Conservation (phyloP, 2,888 invertebrate species). For the Opisthograptis luteolata region DNA sequence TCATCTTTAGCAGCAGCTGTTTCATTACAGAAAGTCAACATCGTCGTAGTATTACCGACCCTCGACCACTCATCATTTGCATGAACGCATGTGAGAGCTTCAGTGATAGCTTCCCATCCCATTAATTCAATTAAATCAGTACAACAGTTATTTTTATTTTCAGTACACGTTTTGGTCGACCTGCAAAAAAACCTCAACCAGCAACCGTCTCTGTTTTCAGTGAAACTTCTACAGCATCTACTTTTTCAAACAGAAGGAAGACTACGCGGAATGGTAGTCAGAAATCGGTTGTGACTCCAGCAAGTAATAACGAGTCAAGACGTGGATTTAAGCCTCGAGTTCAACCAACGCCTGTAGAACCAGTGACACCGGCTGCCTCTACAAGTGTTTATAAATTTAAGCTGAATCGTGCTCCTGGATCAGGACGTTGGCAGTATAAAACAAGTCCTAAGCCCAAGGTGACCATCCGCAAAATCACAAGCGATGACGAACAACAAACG, state of each 20-base stretch:
- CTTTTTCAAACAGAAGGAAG: conserved; percentile 82
- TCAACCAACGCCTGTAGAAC: conserved; percentile 83
- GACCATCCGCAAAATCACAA: conserved; percentile 88
- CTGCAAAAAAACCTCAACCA: conserved; percentile 83
- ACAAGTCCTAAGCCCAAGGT: conserved; percentile 94
- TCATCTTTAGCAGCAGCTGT: conserved; percentile 27
- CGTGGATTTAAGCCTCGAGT: conserved; percentile 89
- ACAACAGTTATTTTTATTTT: conserved; percentile 60
- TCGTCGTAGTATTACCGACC: conserved; percentile 34
- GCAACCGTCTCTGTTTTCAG: conserved; percentile 88
- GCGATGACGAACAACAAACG: conserved; percentile 80
- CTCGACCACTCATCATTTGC: conserved; percentile 27
- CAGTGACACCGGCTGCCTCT: conserved; percentile 74
- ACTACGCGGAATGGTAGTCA: conserved; percentile 71
- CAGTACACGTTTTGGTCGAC: conserved; percentile 77
- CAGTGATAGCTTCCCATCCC: conserved; percentile 17
- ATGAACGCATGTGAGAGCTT: conserved; percentile 29
- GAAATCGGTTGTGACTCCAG: conserved; percentile 71
- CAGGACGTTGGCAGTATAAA: conserved; percentile 96
- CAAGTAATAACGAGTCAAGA: conserved; percentile 77
- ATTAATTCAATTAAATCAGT: conserved; percentile 33
- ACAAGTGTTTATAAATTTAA: conserved; percentile 92
- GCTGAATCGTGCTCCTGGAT: conserved; percentile 91
- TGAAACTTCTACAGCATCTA: conserved; percentile 79
- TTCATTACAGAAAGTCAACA: conserved; percentile 27